Evolutionary conservation across 2,888 invertebrate species (phyloP), one percentile per base, ranked within the genome.

Genomic region (Mythimna vitellina): DNA sequence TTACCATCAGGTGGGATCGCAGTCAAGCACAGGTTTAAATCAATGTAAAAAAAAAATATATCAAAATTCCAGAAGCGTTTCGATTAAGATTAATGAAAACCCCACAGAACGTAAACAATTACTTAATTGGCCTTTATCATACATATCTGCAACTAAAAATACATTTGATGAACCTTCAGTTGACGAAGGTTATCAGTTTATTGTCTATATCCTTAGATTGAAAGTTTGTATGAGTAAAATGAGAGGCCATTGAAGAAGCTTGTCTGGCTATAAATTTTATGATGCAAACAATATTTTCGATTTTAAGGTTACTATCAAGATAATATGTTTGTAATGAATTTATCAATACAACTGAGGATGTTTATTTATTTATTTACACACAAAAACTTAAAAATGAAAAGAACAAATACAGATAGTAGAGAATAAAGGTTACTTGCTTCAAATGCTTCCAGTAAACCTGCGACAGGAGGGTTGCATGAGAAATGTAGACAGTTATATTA

Each of bases 161-260:
- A 63, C 1, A 58, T 54, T 49, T 0, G 1, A 56, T 8, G 35
- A 38, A 62, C 65, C 65, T 61, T 67, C 66, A 51, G 25, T n/a
- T 29, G 29, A 14, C 65, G 65, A 78, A 82, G 60, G 81, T 72
- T 75, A 78, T 82, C 20, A 57, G 67, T 80, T 74, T 77, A 77
- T 68, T 80, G 64, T 58, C 29, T 38, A 77, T 70, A 65, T 63
- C 58, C 58, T 32, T n/a, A 57, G 35, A 70, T 29, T 57, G 35
- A 62, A 65, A 72, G 10, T 32, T 57, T 17, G 0, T 22, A 53
- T 29, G 35, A 53, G 12, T 38, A 53, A 51, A 65, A 12, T 65
- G 22, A 71, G 51, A 56, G 17, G 56, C 64, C 46, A 38, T 58
- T 68, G 35, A 62, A 54, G 58, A 29, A 35, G 3, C 32, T 8